These are phyloP conservation scores for Peromyscus eremicus DNA, from an alignment of 2,797 vertebrate genomes.

Conservation along the genomic window DNA sequence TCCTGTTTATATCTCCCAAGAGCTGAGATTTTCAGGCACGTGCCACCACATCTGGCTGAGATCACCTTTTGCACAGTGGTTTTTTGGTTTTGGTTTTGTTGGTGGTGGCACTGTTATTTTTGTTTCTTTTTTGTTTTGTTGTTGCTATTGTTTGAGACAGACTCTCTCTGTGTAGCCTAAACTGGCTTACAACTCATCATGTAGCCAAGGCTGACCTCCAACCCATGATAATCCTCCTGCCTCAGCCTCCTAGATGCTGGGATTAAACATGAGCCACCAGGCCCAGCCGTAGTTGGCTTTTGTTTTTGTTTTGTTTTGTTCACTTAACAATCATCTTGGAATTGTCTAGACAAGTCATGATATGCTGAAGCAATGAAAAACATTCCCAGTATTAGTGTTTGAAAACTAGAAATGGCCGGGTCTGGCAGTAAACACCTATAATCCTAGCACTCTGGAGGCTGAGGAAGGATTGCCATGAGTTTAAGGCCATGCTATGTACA, in stretches of 20 bases:
- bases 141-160: background rate
- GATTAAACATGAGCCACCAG: background rate
- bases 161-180: background rate
- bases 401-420: background rate
- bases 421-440: background rate
- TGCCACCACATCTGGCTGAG: background rate
- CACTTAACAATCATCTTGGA: conserved; percentile 54
- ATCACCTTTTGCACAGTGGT: background rate
- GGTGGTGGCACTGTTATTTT: background rate
- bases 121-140: background rate
- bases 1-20: background rate
- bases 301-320: background rate
- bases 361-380: conserved; percentile 56
- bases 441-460: background rate
- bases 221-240: background rate
- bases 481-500: background rate
- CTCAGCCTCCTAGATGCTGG: background rate
- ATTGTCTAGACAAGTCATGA: conserved; percentile 10
- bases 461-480: background rate
- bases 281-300: background rate
- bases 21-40: background rate
- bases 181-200: background rate
- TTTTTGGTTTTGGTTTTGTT: background rate
- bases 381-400: conserved; percentile 5
- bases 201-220: background rate